Evolutionary conservation across 2,888 invertebrate genomes (phyloP), one percentile per base, ranked within the genome.

Genomic region (Rhodophaea formosa): DNA sequence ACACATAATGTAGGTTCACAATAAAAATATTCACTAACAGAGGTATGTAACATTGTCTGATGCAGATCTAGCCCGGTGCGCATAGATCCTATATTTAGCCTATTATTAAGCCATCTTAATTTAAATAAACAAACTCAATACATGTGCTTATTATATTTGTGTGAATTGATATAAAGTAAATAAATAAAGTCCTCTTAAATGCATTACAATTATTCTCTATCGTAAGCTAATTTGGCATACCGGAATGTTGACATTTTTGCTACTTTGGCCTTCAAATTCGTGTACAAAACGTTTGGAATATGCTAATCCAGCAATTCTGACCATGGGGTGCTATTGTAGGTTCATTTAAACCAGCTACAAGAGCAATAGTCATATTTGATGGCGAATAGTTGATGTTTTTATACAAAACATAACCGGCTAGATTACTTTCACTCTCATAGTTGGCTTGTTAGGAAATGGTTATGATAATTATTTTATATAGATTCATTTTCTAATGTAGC

Each of bases 1-100:
- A 91, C 90, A 89, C 88, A 81, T 87, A 85, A 86, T 88, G 90
- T 91, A 90, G 90, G 89, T 88, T 88, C 83, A 91, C 88, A 88
- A 88, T 90, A 88, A 90, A 88, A 89, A 87, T 88, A 87, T 84
- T 80, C 70, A 77, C 86, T 87, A 89, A 87, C 84, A 86, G 84
- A 88, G 87, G 84, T 89, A 84, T 81, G 82, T 80, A 80, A 79
- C 76, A 74, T 73, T 75, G 84, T 86, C 88, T 86, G 88, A 90
- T 88, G 90, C 89, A 89, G 90, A 87, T 85, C 76, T 81, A 88
- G 84, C 70, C 72, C 68, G 67, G 72, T 66, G 71, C 67, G 63
- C 65, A 61, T 67, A 69, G 62, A 68, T 67, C 69, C 71, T 76
- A 77, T 65, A 66, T 70, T 66, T 71, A 70, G 64, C 62, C 71